These are phyloP conservation scores for Nomada lathburiana DNA, from an alignment of 2,888 invertebrate species.

Conservation along the genomic window DNA sequence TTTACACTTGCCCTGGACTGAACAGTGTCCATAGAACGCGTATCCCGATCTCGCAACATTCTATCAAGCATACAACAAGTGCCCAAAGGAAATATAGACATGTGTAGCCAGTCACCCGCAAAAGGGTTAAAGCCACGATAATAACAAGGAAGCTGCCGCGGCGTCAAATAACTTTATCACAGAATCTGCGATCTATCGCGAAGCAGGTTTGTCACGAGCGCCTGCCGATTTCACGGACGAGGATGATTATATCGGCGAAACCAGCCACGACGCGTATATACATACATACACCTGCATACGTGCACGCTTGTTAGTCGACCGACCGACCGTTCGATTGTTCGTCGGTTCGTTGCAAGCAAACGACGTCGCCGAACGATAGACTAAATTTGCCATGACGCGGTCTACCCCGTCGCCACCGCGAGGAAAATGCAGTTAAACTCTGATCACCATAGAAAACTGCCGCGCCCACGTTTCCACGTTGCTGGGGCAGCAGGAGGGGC, in stretches of 20 bases:
- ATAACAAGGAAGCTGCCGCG: background rate
- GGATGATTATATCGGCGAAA: slow-evolving; percentile 14
- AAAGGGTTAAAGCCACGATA: too few relatives aligned
- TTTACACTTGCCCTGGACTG: too few relatives aligned
- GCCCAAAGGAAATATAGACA: too few relatives aligned
- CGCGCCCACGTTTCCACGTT: slow-evolving; percentile 54
- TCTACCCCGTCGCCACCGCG: slow-evolving; percentile 45
- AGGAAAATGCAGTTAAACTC: slow-evolving; percentile 66
- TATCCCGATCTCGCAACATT: too few relatives aligned
- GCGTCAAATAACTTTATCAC: background rate
- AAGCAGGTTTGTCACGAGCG: background rate
- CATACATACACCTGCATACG: too few relatives aligned
- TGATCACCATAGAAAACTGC: slow-evolving; percentile 67
- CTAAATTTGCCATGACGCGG: slow-evolving; percentile 57
- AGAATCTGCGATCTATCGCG: background rate
- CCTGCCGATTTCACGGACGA: slow-evolving; percentile 3
- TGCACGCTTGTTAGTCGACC: slow-evolving; percentile 33
- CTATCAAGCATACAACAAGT: too few relatives aligned
- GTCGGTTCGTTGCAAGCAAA: slow-evolving; percentile 46
- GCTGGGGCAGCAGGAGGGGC: background rate
- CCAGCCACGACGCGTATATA: too few relatives aligned
- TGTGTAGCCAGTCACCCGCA: too few relatives aligned
- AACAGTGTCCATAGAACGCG: too few relatives aligned
- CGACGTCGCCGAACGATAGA: slow-evolving; percentile 48
- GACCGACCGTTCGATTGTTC: slow-evolving; percentile 27